Conservation (phyloP, 2,888 invertebrate species). For the Pyrocoelia pectoralis region DNA sequence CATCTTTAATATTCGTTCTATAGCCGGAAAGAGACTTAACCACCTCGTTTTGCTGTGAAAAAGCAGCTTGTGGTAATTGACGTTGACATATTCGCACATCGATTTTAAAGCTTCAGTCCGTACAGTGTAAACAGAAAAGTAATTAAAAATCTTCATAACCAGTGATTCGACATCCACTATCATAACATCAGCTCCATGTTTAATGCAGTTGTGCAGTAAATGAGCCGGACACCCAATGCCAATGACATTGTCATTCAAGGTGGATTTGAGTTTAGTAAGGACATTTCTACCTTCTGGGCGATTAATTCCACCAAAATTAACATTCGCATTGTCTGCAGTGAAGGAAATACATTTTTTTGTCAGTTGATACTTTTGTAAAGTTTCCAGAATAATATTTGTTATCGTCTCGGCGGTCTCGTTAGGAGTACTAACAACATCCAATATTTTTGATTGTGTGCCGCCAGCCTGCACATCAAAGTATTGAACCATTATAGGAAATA, state of each 20-base stretch:
- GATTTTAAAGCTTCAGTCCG: not conserved
- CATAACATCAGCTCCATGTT: not conserved
- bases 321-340: constrained; percentile 48
- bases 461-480: constrained; percentile 37
- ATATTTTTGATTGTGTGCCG: constrained; percentile 42
- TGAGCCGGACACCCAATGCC: constrained; percentile 8
- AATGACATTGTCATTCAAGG: not conserved
- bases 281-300: constrained; percentile 39
- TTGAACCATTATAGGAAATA: constrained; percentile 46
- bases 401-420: not conserved
- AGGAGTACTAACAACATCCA: not conserved
- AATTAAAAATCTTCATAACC: not conserved
- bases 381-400: not conserved
- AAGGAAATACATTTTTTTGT: constrained; percentile 38
- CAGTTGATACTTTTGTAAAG: not conserved
- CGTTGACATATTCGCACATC: not conserved
- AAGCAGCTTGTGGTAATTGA: constrained; percentile 17
- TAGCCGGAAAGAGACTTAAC: not conserved
- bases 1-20: constrained; percentile 10
- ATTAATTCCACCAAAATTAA: constrained; percentile 48
- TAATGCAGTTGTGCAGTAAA: constrained; percentile 1
- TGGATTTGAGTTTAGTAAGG: not conserved
- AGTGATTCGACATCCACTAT: not conserved
- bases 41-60: constrained; percentile 9
- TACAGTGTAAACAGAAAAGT: not conserved